Evolutionary conservation across 1,140 invertebrate species (phyloP).

Genomic region (Heliconius hewitsoni): DNA sequence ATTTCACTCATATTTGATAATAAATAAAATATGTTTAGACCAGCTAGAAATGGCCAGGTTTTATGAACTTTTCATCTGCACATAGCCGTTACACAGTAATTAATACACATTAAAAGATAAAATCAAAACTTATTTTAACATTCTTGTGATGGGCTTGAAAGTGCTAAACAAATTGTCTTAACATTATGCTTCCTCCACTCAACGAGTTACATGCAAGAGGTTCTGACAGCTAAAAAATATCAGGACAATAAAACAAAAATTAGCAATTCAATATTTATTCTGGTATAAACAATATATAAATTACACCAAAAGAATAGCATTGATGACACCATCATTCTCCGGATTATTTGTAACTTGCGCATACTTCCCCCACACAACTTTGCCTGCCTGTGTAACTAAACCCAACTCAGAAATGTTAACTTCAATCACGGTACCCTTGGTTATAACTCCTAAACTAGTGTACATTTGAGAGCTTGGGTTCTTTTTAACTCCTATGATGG

Average conservation of each 20-base stretch:
- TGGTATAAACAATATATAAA: conserved; percentile 45
- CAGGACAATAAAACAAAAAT: conserved; percentile 11
- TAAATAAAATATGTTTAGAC: too few relatives aligned
- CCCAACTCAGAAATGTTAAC: conserved; percentile 99
- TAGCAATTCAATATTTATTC: conserved; percentile 48
- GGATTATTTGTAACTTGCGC: conserved; percentile 99
- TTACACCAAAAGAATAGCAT: conserved; percentile 98
- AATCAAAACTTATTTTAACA: too few relatives aligned
- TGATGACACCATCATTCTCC: conserved; percentile 99
- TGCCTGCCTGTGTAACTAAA: conserved; percentile 98
- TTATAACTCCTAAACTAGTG: conserved; percentile 98
- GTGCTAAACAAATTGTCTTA: too few relatives aligned
- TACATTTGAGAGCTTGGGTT: conserved; percentile 99
- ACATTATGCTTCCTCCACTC: not conserved
- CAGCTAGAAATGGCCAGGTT: too few relatives aligned
- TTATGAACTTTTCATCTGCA: too few relatives aligned
- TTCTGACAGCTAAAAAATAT: not conserved
- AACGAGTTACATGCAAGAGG: not conserved
- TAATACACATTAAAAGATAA: too few relatives aligned
- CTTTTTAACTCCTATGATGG: conserved; percentile 99
- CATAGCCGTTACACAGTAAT: too few relatives aligned
- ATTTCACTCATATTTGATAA: too few relatives aligned
- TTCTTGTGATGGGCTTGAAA: too few relatives aligned
- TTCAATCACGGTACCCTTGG: conserved; percentile 98
- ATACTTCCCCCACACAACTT: conserved; percentile 99